A percentile compares a stretch with the other conserved stretches of the same genome.
Evolutionary conservation across 2,888 invertebrate genomes (phyloP).

Genomic region (Dolichomitus sp.): DNA sequence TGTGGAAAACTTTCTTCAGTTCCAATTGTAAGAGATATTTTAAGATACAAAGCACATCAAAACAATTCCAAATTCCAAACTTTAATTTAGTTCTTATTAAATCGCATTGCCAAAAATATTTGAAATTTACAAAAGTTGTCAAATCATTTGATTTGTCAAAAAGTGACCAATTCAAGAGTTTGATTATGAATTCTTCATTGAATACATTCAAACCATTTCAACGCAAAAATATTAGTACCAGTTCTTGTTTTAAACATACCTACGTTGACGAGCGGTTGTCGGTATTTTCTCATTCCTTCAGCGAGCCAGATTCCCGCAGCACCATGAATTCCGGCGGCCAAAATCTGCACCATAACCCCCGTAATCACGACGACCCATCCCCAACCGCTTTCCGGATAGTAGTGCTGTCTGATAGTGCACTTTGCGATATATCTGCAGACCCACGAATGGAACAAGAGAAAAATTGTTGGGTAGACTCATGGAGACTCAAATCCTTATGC

Average conservation of each 20-base stretch:
- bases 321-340: slow-evolving; percentile 87
- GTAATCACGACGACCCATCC: slow-evolving; percentile 88
- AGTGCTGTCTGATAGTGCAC: slow-evolving; percentile 87
- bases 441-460: slow-evolving; percentile 31
- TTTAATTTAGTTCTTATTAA: neutral
- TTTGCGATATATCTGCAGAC: slow-evolving; percentile 73
- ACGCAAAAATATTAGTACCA: neutral
- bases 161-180: neutral
- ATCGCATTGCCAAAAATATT: neutral
- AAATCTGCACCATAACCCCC: slow-evolving; percentile 87
- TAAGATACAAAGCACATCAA: neutral
- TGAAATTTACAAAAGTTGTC: too few relatives aligned
- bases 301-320: slow-evolving; percentile 80
- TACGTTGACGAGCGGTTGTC: slow-evolving; percentile 78
- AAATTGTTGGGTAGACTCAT: neutral
- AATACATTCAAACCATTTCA: neutral
- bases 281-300: slow-evolving; percentile 79
- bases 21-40: neutral
- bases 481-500: slow-evolving; percentile 24
- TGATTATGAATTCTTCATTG: neutral
- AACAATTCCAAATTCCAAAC: neutral
- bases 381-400: slow-evolving; percentile 89
- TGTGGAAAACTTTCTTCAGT: neutral
- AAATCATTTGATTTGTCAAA: neutral
- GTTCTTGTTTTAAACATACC: slow-evolving; percentile 73